Evolutionary conservation across 1,140 invertebrate genomes (phyloP), one percentile per base, ranked within the genome.

Genomic region (Neodiprion fabricii): DNA sequence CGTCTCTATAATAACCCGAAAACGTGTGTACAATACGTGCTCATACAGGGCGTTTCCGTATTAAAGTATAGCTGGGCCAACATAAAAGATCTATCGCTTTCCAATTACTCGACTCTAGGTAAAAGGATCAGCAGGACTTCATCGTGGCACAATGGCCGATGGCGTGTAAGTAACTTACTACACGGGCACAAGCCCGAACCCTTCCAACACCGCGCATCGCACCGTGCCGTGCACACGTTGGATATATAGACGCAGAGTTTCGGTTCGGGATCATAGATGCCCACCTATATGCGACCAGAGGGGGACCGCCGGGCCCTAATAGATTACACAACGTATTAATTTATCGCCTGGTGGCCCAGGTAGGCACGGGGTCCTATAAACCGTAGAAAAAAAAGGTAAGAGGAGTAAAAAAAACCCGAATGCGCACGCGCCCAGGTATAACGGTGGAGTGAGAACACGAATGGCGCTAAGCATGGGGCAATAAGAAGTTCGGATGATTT

Each of bases 291-390:
- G 11, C 11, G 9, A 12, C 53, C n/a, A 17, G 11, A 61, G 53
- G 53, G 53, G 11, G 53, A 61, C 3, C 53, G 11, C n/a, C n/a
- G 53, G 53, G 53, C 11, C 53, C 5, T 17, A 61, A 17, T 17
- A 61, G 53, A 61, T 61, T 61, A 61, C 53, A 61, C 53, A 61
- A 8, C 53, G 53, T 61, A 61, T 61, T 61, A 61, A 61, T 61
- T 61, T 61, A 61, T 61, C 53, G 53, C 53, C 53, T 9, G n/a
- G 53, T 61, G 53, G 53, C 53, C 11, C 53, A 61, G 53, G 53
- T 61, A 8, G n/a, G 53, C 53, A 17, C 53, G 53, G 7, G 53
- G 53, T 61, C 7, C 53, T 61, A 61, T 61, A 8, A 61, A 61
- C 53, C 53, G 53, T 61, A 61, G n/a, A 61, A 61, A 61, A 61